Conservation (phyloP, 2,888 invertebrate species). For the Melikaiella ostensackeni region DNA sequence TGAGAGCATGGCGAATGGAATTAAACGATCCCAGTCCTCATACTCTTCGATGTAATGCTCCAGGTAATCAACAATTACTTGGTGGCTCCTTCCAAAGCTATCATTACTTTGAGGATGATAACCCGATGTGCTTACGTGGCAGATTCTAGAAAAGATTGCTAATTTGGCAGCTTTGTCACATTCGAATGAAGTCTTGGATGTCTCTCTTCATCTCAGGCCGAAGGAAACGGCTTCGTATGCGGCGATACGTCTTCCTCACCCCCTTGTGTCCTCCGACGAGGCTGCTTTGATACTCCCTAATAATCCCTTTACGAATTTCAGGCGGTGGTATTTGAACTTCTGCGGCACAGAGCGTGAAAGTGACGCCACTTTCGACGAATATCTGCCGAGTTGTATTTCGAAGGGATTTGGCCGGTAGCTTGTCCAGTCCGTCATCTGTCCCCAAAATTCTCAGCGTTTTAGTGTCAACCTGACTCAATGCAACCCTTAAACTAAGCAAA, state of each 20-base stretch:
- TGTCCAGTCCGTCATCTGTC: background rate
- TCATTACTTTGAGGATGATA: background rate
- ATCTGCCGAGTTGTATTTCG: background rate
- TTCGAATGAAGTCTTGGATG: conserved; percentile 40
- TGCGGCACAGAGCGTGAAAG: conserved; percentile 27
- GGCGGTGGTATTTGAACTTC: background rate
- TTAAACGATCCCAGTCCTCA: background rate
- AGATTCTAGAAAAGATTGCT: background rate
- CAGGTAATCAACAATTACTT: background rate
- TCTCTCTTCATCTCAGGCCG: conserved; percentile 33
- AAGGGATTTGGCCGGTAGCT: background rate
- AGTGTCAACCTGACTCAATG: too few relatives aligned
- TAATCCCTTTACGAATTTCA: too few relatives aligned
- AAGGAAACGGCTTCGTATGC: conserved; percentile 41
- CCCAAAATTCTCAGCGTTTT: too few relatives aligned
- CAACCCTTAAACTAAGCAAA: too few relatives aligned
- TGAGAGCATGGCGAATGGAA: background rate
- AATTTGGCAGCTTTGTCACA: conserved; percentile 50
- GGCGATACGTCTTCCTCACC: too few relatives aligned
- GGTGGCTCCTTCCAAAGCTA: background rate
- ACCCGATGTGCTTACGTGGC: background rate
- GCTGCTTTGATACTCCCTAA: too few relatives aligned
- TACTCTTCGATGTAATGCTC: background rate
- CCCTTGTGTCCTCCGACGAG: too few relatives aligned
- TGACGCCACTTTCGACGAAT: background rate